These are phyloP conservation scores for Galagoides demidoff DNA, from an alignment of 2,797 vertebrate species.

Conservation along the genomic window DNA sequence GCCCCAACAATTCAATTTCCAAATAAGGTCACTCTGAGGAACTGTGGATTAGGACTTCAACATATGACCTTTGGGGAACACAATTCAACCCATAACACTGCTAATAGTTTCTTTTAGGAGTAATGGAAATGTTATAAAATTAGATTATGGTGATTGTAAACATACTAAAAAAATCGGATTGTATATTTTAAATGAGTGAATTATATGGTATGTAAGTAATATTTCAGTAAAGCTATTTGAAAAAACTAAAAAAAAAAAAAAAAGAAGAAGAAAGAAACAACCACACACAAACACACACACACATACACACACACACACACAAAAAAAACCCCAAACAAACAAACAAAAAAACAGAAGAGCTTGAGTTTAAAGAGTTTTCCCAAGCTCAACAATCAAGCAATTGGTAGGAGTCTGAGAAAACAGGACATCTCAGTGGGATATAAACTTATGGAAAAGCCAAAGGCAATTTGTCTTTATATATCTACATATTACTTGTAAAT, in stretches of 20 bases:
- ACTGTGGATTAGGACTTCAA: not conserved
- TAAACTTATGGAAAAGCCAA: not conserved
- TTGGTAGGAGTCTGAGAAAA: not conserved
- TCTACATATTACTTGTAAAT: not conserved
- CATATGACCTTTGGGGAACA: not conserved
- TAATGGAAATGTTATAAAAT: not conserved
- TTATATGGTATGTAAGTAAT: not conserved
- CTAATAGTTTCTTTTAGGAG: conserved; percentile 19
- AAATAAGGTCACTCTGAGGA: conserved; percentile 38
- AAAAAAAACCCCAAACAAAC: no score
- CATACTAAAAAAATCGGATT: not conserved
- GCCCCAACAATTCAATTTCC: conserved; percentile 18
- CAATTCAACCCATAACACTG: not conserved
- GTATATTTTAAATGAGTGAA: not conserved
- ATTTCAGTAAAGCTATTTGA: not conserved
- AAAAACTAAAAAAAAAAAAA: no score
- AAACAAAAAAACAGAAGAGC: not conserved
- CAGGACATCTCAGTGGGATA: not conserved
- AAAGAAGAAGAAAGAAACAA: no score
- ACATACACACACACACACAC: no score
- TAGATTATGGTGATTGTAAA: not conserved
- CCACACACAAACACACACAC: no score
- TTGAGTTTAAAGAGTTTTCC: not conserved
- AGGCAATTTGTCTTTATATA: not conserved
- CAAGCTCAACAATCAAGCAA: not conserved